These are phyloP conservation scores for Corythornis vintsioides DNA, from an alignment of 2,113 vertebrate species.

Conservation along the genomic window DNA sequence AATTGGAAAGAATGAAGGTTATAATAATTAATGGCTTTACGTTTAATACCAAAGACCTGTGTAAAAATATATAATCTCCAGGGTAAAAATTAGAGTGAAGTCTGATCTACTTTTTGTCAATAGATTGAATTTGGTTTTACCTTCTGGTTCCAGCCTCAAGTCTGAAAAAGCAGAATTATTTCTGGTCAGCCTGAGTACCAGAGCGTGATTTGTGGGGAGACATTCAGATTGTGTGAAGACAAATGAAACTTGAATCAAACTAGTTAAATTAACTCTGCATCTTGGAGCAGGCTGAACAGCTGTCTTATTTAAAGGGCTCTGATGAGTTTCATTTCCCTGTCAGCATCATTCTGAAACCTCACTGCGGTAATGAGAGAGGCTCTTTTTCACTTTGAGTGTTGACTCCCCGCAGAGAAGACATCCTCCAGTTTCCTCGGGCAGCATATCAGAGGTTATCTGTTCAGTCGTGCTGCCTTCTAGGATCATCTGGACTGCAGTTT, in stretches of 20 bases:
- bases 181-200: not conserved
- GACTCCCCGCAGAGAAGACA: not conserved
- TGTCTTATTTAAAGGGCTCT: not conserved
- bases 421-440: not conserved
- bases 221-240: not conserved
- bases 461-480: fast-evolving
- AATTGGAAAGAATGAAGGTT: not conserved
- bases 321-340: conserved; percentile 6
- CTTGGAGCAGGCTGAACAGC: not conserved
- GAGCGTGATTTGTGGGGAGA: not conserved
- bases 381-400: not conserved
- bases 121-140: not conserved
- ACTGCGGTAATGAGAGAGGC: not conserved
- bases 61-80: not conserved
- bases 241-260: conserved; percentile 1
- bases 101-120: not conserved
- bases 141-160: not conserved
- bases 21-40: not conserved
- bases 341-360: not conserved
- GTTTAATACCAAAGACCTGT: not conserved
- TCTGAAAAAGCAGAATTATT: conserved; percentile 4
- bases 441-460: not conserved
- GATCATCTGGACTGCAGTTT: not conserved
- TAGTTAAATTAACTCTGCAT: not conserved
- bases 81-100: not conserved